These are phyloP conservation scores for Ranitomeya imitator DNA, from an alignment of 2,113 vertebrate genomes.

Conservation along the genomic window DNA sequence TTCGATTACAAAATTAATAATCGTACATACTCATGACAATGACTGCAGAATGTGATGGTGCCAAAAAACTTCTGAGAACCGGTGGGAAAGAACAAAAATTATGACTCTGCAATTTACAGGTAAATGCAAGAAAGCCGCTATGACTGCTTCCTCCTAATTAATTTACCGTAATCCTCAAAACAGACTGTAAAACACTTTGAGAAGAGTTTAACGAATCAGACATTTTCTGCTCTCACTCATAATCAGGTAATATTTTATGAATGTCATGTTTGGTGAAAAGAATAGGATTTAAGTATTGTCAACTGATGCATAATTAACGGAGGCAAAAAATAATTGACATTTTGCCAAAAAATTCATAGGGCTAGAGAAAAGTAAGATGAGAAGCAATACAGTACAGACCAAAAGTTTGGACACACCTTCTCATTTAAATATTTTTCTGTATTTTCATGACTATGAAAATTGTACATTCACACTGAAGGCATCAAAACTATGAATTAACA, in stretches of 20 bases:
- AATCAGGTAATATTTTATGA: conserved; percentile 8
- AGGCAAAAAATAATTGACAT: neutral
- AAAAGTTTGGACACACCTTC: too few species aligned
- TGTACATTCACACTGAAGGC: too few species aligned
- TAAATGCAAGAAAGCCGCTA: neutral
- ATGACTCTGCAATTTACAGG: neutral
- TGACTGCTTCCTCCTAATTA: neutral
- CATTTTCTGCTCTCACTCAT: neutral
- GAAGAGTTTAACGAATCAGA: neutral
- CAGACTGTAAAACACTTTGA: conserved; percentile 14
- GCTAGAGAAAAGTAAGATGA: neutral
- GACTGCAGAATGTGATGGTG: neutral
- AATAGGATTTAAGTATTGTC: neutral
- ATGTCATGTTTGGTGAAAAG: neutral
- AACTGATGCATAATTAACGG: neutral
- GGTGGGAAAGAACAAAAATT: neutral
- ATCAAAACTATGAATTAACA: too few species aligned
- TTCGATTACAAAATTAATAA: too few species aligned
- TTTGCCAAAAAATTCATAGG: neutral
- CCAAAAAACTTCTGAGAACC: neutral
- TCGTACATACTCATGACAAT: neutral
- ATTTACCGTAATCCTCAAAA: conserved; percentile 29
- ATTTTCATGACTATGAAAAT: too few species aligned
- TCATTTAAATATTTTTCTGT: too few species aligned
- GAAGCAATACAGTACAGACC: too few species aligned